phyloP scores from a whole-genome alignment of 1,140 invertebrate species.

The Centruroides sculpturatus region DNA sequence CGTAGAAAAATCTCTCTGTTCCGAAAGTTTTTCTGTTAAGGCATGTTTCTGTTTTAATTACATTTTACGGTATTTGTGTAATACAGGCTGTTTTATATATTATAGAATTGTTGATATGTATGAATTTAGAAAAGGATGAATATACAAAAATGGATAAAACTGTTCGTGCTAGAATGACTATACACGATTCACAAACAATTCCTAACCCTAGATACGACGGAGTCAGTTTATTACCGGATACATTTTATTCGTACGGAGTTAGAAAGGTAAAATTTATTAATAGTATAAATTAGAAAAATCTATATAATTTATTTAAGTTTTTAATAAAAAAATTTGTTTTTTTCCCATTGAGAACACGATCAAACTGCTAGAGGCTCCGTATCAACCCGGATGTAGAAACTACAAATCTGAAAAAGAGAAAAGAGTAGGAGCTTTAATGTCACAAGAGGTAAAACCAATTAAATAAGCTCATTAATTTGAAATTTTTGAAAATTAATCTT shows the following conservation, averaged over 20 bases:
- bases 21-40: too few relatives aligned
- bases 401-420: constrained; percentile 5
- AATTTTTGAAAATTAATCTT: background rate
- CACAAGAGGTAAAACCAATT: constrained; percentile 5
- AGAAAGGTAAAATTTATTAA: constrained; percentile 2
- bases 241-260: constrained; percentile 9
- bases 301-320: background rate
- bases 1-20: too few relatives aligned
- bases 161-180: constrained; percentile 4
- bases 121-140: constrained; percentile 4
- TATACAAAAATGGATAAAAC: constrained; percentile 6
- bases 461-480: background rate
- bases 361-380: constrained; percentile 7
- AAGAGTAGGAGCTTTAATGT: background rate
- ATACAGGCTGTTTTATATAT: background rate
- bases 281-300: background rate
- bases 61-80: background rate
- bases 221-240: constrained; percentile 8
- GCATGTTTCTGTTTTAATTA: too few relatives aligned
- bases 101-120: constrained; percentile 5
- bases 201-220: constrained; percentile 12
- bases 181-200: constrained; percentile 5
- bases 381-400: constrained; percentile 12
- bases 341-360: constrained; percentile 4
- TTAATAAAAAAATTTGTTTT: background rate